Evolutionary conservation across 2,888 invertebrate species (phyloP), one percentile per base, ranked within the genome.

Genomic region (Acleris sparsana): DNA sequence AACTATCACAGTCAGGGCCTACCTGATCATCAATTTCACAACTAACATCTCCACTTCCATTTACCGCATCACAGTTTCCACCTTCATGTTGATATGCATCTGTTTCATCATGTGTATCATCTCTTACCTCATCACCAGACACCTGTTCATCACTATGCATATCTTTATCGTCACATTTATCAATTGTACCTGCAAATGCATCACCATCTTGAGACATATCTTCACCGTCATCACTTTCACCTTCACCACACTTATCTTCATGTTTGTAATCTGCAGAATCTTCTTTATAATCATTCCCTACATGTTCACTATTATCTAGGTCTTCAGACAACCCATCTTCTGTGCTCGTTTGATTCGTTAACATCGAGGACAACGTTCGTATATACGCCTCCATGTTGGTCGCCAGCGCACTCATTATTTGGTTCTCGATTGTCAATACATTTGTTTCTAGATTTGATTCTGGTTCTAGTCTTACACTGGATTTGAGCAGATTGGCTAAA

Each of bases 381-480:
- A 91, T 74, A 74, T 87, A 90, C 52, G 72, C 85, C 57, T 88
- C 85, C 85, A 89, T 85, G 66, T 84, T 89, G 0, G 82, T 80
- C 0, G 84, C 80, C 18, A 89, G 68, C 0, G 87, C 87, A 1
- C 85, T 76, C 82, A 89, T 83, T 0, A 91, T 75, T 46, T 89
- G 83, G 53, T 84, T 88, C 53, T 89, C 88, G 60, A 84, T 78
- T 43, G 75, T 81, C 6, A 76, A 65, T 4, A 85, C 74, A 6
- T 80, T 69, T 55, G 73, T 71, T 62, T 83, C 82, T 51, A 81
- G 78, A 43, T 73, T 77, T 1, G 68, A 53, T 25, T 75, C 59
- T 5, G 67, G 63, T 39, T 62, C 66, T 1, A 57, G 9, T 17
- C 66, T 57, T 25, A 73, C 71, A 17, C 70, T 74, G 72, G 66